These are phyloP conservation scores for Allenopithecus nigroviridis DNA, from an alignment of 2,797 vertebrate species.

Conservation along the genomic window DNA sequence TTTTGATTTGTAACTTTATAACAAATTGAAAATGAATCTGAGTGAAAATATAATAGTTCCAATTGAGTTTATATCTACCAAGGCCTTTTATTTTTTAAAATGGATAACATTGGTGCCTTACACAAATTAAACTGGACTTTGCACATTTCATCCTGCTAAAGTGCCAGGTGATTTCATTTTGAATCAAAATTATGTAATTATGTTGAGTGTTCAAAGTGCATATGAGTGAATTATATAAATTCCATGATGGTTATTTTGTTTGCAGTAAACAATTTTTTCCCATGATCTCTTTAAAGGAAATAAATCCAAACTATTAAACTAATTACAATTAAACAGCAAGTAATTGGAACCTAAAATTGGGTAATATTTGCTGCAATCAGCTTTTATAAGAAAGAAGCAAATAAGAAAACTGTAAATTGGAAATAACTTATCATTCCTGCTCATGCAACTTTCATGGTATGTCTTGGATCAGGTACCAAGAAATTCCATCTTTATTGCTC, in stretches of 20 bases:
- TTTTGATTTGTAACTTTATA: conserved; percentile 33
- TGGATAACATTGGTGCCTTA: neutral
- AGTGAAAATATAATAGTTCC: conserved; percentile 15
- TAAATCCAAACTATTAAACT: conserved; percentile 19
- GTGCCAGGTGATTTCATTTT: conserved; percentile 35
- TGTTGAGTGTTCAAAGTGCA: neutral
- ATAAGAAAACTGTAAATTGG: neutral
- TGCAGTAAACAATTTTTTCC: conserved; percentile 23
- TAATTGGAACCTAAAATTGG: neutral
- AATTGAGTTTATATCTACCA: neutral
- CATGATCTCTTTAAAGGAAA: conserved; percentile 22
- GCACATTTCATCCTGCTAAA: conserved; percentile 40
- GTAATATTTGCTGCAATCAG: neutral
- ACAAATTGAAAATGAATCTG: conserved; percentile 32
- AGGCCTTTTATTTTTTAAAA: neutral
- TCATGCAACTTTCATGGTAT: neutral
- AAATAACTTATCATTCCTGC: neutral
- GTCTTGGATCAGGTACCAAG: neutral
- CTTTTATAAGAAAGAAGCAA: conserved; percentile 5
- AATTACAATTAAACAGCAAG: neutral
- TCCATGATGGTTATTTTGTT: conserved; percentile 6
- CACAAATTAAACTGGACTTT: conserved; percentile 33
- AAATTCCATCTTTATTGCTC: neutral
- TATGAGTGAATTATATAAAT: neutral
- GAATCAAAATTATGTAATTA: conserved; percentile 38